Evolutionary conservation across 1,140 invertebrate genomes (phyloP).

Genomic region (Euwallacea fornicatus): DNA sequence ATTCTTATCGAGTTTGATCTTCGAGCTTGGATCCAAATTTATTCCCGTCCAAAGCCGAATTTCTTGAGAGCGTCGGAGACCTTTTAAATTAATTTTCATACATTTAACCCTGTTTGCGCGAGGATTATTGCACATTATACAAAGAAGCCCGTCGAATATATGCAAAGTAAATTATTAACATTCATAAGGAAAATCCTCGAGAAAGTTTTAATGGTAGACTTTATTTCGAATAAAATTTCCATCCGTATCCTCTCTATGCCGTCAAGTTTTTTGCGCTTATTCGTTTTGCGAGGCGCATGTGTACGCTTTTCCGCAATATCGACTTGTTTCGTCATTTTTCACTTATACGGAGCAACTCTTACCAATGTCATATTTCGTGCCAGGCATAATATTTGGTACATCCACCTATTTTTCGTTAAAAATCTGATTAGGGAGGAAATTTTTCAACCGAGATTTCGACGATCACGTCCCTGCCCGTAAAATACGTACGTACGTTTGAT

Average conservation of each 20-base stretch:
- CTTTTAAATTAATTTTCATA: conserved; percentile 19
- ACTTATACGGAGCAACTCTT: conserved; percentile 20
- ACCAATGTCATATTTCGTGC: conserved; percentile 6
- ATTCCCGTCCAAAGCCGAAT: neutral
- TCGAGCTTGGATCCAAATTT: neutral
- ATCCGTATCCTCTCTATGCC: conserved; percentile 47
- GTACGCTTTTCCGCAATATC: conserved; percentile 44
- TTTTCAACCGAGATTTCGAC: neutral
- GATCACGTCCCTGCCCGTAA: neutral
- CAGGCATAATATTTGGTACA: neutral
- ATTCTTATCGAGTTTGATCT: neutral
- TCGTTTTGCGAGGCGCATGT: conserved; percentile 46
- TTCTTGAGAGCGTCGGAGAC: conserved; percentile 5
- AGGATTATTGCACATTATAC: conserved; percentile 48
- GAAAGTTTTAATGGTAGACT: conserved; percentile 51
- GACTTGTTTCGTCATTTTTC: conserved; percentile 46
- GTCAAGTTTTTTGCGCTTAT: conserved; percentile 37
- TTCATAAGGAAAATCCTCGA: conserved; percentile 52
- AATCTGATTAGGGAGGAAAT: neutral
- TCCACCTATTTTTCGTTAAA: neutral
- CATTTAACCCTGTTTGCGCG: conserved; percentile 44
- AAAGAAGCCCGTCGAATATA: conserved; percentile 39
- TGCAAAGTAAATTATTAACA: conserved; percentile 55
- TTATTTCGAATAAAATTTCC: conserved; percentile 54
- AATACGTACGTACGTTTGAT: neutral